A percentile compares a stretch with the other conserved stretches of the same genome.
Evolutionary conservation across 2,888 invertebrate genomes (phyloP).

Genomic region (Pristionchus japonicus): DNA sequence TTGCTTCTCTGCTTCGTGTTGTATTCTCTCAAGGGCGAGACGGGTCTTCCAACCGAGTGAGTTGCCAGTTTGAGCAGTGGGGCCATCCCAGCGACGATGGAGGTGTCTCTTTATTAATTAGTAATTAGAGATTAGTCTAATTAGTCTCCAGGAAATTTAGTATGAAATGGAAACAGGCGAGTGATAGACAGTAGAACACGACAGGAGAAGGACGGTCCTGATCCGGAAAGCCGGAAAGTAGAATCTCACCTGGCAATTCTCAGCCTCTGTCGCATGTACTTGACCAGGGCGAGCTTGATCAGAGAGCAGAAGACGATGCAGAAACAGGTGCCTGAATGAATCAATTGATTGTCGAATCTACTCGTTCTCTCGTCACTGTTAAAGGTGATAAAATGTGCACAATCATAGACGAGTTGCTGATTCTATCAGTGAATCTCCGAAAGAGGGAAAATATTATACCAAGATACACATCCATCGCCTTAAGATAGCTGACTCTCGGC

Average conservation of each 20-base stretch:
- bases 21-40: conserved; percentile 41
- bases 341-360: no score
- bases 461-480: conserved; percentile 70
- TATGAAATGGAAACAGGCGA: background rate
- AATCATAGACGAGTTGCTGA: no score
- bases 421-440: background rate
- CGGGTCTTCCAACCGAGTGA: conserved; percentile 45
- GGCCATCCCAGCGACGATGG: conserved; percentile 69
- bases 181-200: background rate
- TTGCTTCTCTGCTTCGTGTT: conserved; percentile 30
- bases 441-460: conserved; percentile 48
- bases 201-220: background rate
- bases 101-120: conserved; percentile 60
- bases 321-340: conserved; percentile 66
- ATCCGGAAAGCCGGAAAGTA: background rate
- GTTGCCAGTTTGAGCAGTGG: conserved; percentile 64
- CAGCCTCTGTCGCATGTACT: conserved; percentile 69
- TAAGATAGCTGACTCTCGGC: conserved; percentile 53
- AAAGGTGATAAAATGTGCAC: no score
- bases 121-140: background rate
- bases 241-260: conserved; percentile 48
- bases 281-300: conserved; percentile 72
- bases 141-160: background rate
- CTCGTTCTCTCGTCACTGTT: no score
- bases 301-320: conserved; percentile 73